phyloP scores from a whole-genome alignment of 2,888 invertebrate genomes.

The Phengaris alcon region DNA sequence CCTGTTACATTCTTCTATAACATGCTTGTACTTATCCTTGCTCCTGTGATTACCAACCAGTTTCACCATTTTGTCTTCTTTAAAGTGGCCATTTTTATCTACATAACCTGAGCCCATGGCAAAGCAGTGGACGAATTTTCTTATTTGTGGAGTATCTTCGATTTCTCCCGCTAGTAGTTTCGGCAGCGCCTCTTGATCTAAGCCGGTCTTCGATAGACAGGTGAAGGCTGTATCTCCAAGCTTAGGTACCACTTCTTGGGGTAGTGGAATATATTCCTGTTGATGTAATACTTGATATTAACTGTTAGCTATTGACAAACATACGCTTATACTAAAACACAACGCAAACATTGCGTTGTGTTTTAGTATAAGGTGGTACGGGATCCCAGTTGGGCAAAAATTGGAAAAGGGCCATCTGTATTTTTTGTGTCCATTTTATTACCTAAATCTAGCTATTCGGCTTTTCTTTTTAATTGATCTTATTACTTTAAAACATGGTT shows the following conservation, averaged over 20 bases:
- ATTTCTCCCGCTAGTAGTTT: slow-evolving; percentile 49
- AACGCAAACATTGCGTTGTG: no score
- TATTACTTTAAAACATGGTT: no score
- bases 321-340: no score
- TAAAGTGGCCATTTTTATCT: slow-evolving; percentile 48
- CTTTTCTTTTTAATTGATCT: no score
- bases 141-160: slow-evolving; percentile 49
- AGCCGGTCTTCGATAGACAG: slow-evolving; percentile 40
- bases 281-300: slow-evolving; percentile 16
- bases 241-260: slow-evolving; percentile 20
- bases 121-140: slow-evolving; percentile 56
- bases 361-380: neutral
- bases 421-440: no score
- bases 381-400: no score
- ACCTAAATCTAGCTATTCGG: no score
- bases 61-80: slow-evolving; percentile 48
- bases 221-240: slow-evolving; percentile 39
- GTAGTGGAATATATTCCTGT: slow-evolving; percentile 31
- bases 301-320: neutral
- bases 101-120: slow-evolving; percentile 48
- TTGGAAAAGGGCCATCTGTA: no score
- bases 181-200: slow-evolving; percentile 36
- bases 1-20: slow-evolving; percentile 50
- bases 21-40: slow-evolving; percentile 43
- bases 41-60: slow-evolving; percentile 47